Evolutionary conservation across 1,140 invertebrate genomes (phyloP).

Genomic region (Bombus confusus): DNA sequence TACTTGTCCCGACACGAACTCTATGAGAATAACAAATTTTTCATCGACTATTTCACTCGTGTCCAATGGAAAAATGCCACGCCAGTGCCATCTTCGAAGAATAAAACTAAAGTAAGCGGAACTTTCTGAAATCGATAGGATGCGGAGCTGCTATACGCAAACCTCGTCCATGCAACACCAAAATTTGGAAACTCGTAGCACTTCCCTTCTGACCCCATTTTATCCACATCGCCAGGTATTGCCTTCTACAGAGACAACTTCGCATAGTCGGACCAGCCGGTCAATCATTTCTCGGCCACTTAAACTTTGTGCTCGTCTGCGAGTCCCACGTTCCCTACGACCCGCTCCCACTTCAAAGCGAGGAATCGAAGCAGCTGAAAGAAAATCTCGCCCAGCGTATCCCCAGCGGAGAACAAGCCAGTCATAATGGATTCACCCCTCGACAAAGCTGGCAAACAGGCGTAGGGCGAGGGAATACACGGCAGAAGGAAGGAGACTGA

Average conservation of each 20-base stretch:
- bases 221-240: neutral
- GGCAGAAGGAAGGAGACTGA: neutral
- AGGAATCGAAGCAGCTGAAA: constrained; percentile 7
- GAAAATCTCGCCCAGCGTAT: neutral
- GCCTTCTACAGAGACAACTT: neutral
- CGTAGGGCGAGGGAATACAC: neutral
- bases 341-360: neutral
- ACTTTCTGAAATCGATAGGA: too few species aligned
- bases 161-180: too few species aligned
- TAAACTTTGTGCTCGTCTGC: too few species aligned
- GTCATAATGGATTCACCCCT: constrained; percentile 38
- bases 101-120: too few species aligned
- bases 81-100: too few species aligned
- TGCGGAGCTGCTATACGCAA: too few species aligned
- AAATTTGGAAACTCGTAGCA: too few species aligned
- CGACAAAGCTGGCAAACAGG: constrained; percentile 16
- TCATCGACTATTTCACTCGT: neutral
- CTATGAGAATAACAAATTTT: neutral
- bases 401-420: constrained; percentile 2
- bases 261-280: too few species aligned
- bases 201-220: too few species aligned
- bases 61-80: neutral
- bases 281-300: neutral
- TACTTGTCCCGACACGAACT: neutral
- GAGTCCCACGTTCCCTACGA: fast-evolving